Base-by-base conservation (phyloP, 2,113 vertebrate genomes). In the Oncorhynchus tshawytscha region DNA sequence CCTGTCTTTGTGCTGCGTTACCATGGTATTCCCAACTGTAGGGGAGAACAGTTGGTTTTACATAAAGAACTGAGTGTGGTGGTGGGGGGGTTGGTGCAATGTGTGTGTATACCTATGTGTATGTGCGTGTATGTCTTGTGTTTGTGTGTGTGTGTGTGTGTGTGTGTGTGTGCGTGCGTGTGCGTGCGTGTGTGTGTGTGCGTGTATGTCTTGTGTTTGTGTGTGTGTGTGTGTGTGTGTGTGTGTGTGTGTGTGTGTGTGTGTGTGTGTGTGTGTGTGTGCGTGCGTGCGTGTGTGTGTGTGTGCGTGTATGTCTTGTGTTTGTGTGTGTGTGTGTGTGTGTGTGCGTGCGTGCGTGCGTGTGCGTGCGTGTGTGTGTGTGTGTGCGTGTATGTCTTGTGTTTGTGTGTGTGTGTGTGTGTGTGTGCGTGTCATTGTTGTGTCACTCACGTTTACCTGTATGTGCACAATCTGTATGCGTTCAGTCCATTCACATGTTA, bases 1-100 rank as follows among this genome's bases (percentile, higher is more conserved):
- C 75, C 67, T 71, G 65, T 71, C 51, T 85, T 85, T 88, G 81
- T 85, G 34, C 73, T 49, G 24, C 60, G 86, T 88, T 86, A 72
- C 84, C 80, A 86, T 83, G 84, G 73, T 29, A 75, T 67, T 67
- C 69, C 62, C 64, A 27, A 24, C 54, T 70, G 67, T 71, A 79
- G 76, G 72, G 60, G 22, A 60, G 34, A 81, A 73, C 51, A 66
- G 79, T 74, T 49, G 3, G 31, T 39, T 34, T 62, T 70, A 31
- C 31, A 73, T 62, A 75, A 72, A 71, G 27, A 64, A 45, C 24
- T 45, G 49, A 69, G 5, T 49, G 76, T 79, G 71, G 11, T 48
- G 39, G 34, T 25, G 13, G 49, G 51, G 13, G 16, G 51, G 15
- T 16, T 16, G 51, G 15, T 54, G 51, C 6, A 6, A 12, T 31